Percentiles rank a stretch among this genome's conserved stretches.
These are phyloP conservation scores for Xyrichtys novacula DNA, from an alignment of 2,797 vertebrate genomes.

Conservation along the genomic window DNA sequence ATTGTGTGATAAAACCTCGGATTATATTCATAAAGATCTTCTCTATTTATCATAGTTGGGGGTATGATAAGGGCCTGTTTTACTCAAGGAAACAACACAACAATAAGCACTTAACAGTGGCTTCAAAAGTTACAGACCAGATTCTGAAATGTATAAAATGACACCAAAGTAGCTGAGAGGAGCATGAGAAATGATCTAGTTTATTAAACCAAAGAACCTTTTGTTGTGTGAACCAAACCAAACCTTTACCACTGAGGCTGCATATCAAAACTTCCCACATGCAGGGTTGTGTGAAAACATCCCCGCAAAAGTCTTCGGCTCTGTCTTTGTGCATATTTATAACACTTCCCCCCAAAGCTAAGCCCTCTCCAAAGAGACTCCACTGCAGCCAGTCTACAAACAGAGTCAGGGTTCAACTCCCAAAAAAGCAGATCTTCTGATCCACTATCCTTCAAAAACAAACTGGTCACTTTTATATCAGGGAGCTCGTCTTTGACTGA, in stretches of 20 bases:
- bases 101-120: neutral
- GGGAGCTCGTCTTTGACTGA: too few species aligned
- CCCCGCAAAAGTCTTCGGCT: neutral
- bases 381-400: neutral
- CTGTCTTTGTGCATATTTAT: neutral
- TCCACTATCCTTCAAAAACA: neutral
- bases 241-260: neutral
- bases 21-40: neutral
- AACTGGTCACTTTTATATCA: slow-evolving; percentile 14
- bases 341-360: neutral
- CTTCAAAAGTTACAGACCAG: neutral
- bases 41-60: too few species aligned
- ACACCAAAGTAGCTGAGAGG: neutral
- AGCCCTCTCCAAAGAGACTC: neutral
- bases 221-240: neutral
- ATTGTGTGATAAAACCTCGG: neutral
- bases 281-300: neutral
- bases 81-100: neutral
- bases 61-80: neutral
- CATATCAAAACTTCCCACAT: neutral
- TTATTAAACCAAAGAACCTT: neutral
- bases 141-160: neutral
- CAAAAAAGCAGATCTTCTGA: neutral
- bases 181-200: neutral
- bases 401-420: neutral